These are phyloP conservation scores for Hexactinellida sp. DNA, from an alignment of 37 sponge, comb jelly and placozoan species.

Conservation along the genomic window DNA sequence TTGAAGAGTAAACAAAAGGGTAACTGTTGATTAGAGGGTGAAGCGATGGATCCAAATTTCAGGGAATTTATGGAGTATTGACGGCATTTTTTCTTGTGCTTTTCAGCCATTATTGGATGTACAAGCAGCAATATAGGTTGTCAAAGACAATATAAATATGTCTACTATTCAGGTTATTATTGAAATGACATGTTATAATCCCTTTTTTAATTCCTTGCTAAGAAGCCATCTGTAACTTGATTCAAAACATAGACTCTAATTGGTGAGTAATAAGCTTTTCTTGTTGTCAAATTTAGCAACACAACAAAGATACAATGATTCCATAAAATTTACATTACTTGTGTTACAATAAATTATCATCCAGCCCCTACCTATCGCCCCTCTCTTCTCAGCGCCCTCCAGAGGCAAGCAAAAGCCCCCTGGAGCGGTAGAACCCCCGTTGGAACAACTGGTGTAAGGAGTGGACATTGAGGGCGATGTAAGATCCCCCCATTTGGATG, in stretches of 20 bases:
- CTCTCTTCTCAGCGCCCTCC: background rate
- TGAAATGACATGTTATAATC: background rate
- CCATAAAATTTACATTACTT: background rate
- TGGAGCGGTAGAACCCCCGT: conserved; percentile 3
- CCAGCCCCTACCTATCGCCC: background rate
- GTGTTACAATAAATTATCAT: background rate
- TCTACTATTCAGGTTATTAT: conserved; percentile 9
- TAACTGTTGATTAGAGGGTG: conserved; percentile 6
- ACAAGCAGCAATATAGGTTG: background rate
- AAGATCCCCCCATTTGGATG: too few species aligned
- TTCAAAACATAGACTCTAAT: background rate
- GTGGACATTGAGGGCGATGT: too few species aligned
- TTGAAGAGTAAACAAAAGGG: conserved; percentile 15
- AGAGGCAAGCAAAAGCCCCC: conserved; percentile 1
- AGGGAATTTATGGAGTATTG: background rate
- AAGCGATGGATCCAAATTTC: conserved; percentile 6
- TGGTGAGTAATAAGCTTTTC: background rate
- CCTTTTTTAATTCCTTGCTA: background rate
- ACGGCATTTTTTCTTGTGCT: background rate
- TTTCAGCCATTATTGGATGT: background rate
- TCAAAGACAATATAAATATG: background rate
- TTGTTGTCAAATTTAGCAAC: background rate
- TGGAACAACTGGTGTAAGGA: too few species aligned
- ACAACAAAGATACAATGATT: background rate
- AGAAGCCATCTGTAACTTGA: background rate